Percentiles rank a stretch among this genome's conserved stretches.
These are phyloP conservation scores for Dicranocentrus wangi DNA, from an alignment of 2,888 invertebrate genomes.

Conservation along the genomic window DNA sequence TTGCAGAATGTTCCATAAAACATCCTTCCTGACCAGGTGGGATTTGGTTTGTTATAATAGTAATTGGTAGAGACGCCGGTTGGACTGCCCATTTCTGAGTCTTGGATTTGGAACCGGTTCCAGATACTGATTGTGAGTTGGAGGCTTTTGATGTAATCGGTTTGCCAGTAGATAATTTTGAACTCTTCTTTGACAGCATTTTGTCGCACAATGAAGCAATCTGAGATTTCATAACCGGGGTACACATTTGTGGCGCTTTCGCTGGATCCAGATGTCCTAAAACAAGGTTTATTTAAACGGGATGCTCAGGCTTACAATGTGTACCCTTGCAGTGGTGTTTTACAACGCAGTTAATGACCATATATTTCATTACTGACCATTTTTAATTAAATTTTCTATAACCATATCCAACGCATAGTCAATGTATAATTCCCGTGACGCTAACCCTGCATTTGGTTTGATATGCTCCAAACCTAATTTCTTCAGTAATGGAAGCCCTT, in stretches of 20 bases:
- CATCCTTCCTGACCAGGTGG: neutral
- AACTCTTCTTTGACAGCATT: constrained; percentile 19
- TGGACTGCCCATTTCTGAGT: constrained; percentile 50
- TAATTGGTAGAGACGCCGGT: constrained; percentile 49
- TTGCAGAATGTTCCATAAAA: neutral
- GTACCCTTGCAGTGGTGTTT: neutral
- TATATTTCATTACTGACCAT: constrained; percentile 31
- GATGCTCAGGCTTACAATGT: neutral
- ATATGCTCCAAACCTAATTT: constrained; percentile 39
- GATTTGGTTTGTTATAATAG: constrained; percentile 44
- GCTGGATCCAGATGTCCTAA: constrained; percentile 62
- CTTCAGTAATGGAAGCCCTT: neutral
- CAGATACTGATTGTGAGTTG: neutral
- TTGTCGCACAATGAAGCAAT: constrained; percentile 62
- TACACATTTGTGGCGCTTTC: constrained; percentile 59
- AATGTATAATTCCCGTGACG: constrained; percentile 50
- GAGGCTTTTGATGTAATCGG: neutral
- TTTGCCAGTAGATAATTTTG: neutral
- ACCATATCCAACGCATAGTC: constrained; percentile 67
- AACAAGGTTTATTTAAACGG: neutral
- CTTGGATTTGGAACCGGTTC: neutral
- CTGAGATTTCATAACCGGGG: constrained; percentile 64
- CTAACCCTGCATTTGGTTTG: no score
- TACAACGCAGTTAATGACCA: neutral
- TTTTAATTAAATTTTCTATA: constrained; percentile 49